Evolutionary conservation across 2,888 invertebrate species (phyloP).

Genomic region (Rhagium mordax): DNA sequence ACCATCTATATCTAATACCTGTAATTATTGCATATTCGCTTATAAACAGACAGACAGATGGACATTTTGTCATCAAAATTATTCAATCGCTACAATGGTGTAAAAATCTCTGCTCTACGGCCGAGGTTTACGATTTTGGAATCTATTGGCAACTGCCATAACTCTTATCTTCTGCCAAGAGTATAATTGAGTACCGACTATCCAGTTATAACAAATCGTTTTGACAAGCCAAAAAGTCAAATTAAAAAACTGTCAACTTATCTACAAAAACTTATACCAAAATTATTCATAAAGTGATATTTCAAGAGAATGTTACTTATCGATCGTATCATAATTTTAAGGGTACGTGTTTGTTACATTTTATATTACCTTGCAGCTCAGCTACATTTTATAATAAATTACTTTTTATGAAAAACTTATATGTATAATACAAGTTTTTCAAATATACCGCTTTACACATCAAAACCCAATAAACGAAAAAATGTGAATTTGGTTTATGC

Average conservation of each 20-base stretch:
- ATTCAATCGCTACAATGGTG: too few relatives aligned
- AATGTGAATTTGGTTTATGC: background rate
- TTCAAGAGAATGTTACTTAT: constrained; percentile 6
- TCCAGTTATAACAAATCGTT: background rate
- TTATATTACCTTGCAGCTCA: background rate
- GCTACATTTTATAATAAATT: background rate
- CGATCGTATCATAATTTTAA: background rate
- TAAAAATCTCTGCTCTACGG: too few relatives aligned
- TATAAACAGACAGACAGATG: too few relatives aligned
- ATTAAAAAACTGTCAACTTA: background rate
- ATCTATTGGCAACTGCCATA: too few relatives aligned
- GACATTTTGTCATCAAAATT: too few relatives aligned
- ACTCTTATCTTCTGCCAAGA: too few relatives aligned
- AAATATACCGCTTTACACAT: background rate
- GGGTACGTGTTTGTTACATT: background rate
- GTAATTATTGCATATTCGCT: too few relatives aligned
- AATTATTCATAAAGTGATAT: constrained; percentile 15
- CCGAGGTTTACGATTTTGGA: too few relatives aligned
- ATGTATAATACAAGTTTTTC: background rate
- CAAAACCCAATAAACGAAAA: background rate
- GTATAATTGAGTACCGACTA: too few relatives aligned
- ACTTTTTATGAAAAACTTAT: background rate
- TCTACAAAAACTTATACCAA: constrained; percentile 3
- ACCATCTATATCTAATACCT: too few relatives aligned
- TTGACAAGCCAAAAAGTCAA: background rate